Percentiles rank a stretch among this genome's conserved stretches.
phyloP scores from a whole-genome alignment of 2,113 vertebrate species.

The Heloderma charlesbogerti region DNA sequence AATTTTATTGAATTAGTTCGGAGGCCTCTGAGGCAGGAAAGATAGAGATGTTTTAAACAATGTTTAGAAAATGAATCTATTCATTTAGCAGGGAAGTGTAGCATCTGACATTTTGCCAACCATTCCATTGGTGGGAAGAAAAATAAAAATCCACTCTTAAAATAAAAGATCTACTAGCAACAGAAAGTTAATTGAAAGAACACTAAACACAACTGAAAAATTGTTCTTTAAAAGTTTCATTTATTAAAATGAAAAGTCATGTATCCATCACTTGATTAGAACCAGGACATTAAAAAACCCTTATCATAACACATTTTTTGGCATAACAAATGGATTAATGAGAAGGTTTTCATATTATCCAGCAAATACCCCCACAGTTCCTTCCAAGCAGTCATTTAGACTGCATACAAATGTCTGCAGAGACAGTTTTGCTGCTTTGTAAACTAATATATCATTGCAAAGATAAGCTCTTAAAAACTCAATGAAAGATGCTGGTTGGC shows the following conservation, averaged over 20 bases:
- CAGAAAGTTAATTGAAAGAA: neutral
- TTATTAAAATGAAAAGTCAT: neutral
- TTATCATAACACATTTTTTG: neutral
- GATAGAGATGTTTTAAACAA: fast-evolving
- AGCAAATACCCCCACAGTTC: neutral
- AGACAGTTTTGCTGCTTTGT: neutral
- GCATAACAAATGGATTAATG: neutral
- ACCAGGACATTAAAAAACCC: no score
- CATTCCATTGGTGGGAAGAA: neutral
- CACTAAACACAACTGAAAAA: neutral
- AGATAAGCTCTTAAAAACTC: neutral
- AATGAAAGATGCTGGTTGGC: neutral
- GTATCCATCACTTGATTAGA: neutral
- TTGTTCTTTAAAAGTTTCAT: neutral
- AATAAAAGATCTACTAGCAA: neutral
- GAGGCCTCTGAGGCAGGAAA: neutral
- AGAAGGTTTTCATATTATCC: neutral
- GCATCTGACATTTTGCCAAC: neutral
- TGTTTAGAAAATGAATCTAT: neutral
- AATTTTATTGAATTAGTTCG: neutral
- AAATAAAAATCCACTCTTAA: neutral
- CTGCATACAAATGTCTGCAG: neutral
- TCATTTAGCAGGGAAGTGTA: neutral
- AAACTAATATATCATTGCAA: neutral
- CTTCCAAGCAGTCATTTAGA: neutral